phyloP scores from a whole-genome alignment of 2,797 vertebrate species.

The Aratinga solstitialis region DNA sequence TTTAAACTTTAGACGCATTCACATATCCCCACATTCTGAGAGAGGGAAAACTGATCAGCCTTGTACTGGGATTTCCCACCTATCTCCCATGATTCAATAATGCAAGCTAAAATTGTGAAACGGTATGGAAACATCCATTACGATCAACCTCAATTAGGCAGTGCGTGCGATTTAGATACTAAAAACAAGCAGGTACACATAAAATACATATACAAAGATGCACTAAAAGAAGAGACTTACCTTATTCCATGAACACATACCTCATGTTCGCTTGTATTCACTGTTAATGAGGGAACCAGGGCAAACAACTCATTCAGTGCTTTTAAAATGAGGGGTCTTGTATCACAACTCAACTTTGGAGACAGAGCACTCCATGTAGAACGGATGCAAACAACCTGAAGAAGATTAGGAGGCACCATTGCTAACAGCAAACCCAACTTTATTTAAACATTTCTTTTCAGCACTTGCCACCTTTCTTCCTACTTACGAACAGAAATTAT shows the following conservation, averaged over 20 bases:
- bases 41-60: neutral
- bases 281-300: constrained; percentile 86
- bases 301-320: constrained; percentile 86
- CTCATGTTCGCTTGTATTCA: constrained; percentile 90
- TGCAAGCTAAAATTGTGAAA: neutral
- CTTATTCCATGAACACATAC: constrained; percentile 56
- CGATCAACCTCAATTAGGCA: neutral
- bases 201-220: neutral
- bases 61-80: neutral
- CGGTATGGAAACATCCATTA: neutral
- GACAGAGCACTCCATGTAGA: constrained; percentile 90
- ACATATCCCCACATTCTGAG: neutral
- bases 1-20: neutral
- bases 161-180: neutral
- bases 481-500: neutral
- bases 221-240: neutral
- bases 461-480: neutral
- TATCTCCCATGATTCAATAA: neutral
- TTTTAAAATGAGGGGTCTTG: constrained; percentile 86
- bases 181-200: neutral
- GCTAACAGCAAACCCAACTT: neutral
- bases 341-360: constrained; percentile 85
- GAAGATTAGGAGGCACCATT: neutral
- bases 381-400: constrained; percentile 91
- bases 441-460: neutral